A percentile compares a stretch with the other conserved stretches of the same genome.
Conservation (phyloP, 1,140 invertebrate genomes). For the Dermatophagoides farinae region DNA sequence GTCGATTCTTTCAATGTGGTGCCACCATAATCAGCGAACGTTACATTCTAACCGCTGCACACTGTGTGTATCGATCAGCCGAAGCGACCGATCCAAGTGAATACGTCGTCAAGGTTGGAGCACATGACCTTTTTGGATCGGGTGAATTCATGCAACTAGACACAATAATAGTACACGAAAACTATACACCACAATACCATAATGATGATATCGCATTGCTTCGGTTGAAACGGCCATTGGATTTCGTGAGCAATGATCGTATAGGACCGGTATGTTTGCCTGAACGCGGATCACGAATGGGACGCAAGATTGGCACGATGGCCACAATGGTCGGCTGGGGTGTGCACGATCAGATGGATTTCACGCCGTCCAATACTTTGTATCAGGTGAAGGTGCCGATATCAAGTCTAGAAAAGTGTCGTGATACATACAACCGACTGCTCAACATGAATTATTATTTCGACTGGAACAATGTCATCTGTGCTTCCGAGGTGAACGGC, state of each 20-base stretch:
- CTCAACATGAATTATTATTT: slow-evolving; percentile 23
- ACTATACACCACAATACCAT: slow-evolving; percentile 12
- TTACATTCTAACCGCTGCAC: slow-evolving; percentile 39
- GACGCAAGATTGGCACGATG: slow-evolving; percentile 33
- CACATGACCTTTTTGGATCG: neutral
- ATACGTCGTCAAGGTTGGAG: slow-evolving; percentile 10
- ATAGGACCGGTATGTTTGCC: slow-evolving; percentile 17
- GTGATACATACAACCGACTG: slow-evolving; percentile 3
- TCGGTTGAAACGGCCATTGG: slow-evolving; percentile 1
- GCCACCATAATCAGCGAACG: slow-evolving; percentile 35
- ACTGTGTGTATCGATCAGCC: slow-evolving; percentile 31
- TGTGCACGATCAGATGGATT: neutral
- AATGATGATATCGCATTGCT: slow-evolving; percentile 20
- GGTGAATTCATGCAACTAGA: slow-evolving; percentile 1
- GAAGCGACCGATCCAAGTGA: neutral
- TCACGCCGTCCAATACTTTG: neutral
- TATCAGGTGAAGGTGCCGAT: slow-evolving; percentile 9
- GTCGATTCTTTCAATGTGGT: slow-evolving; percentile 30
- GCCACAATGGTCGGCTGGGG: slow-evolving; percentile 65
- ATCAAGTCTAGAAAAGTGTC: neutral
- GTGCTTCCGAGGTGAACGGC: slow-evolving; percentile 46
- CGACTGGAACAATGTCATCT: slow-evolving; percentile 35
- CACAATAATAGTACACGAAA: slow-evolving; percentile 14
- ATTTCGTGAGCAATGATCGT: slow-evolving; percentile 5
- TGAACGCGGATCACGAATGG: neutral